Evolutionary conservation across 53 echinoderm and acorn worm species (phyloP), one percentile per base, ranked within the genome.

Genomic region (Mesocentrotus franciscanus): DNA sequence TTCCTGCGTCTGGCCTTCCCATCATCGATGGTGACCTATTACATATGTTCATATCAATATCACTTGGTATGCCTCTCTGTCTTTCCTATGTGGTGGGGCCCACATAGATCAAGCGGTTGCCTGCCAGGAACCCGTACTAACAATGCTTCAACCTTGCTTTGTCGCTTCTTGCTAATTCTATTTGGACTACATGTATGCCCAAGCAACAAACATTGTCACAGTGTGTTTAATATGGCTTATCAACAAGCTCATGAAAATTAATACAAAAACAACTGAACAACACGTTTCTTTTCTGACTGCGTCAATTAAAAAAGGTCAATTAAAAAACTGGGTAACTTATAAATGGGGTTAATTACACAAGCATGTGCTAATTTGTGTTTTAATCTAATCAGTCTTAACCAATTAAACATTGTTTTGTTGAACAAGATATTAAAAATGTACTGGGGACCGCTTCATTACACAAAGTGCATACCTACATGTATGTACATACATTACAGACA

Each of bases 21-120:
- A 90, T 90, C 90, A 90, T 27, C 60, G 39, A 9, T 42, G 59
- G 90, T 90, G 90, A 90, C 90, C 90, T 90, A 90, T 90, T 90
- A 58, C 90, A 89, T 61, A 90, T 61, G 90, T 8, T 90, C 90
- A 29, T 59, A 90, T 90, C 90, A 90, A 90, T 90, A 90, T 90
- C 90, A 90, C 90, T 90, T 60, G 90, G 90, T 90, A 90, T 90
- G 90, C 90, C 61, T 90, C 61, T 13, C 33, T 61, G 90, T 90
- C 61, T n/a, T 58, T n/a, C 60, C 14, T 58, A 27, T 90, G 59
- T 60, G 29, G 16, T 29, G 61, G 29, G 59, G 90, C 60, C 60
- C 81, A 42, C 20, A 39, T 2, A 42, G 9, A 36, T 39, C 81
- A 39, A 32, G 81, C 42, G 12, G 42, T 33, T 0, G 81, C 20